phyloP scores from a whole-genome alignment of 2,888 invertebrate genomes.

The Drosophila mettleri region DNA sequence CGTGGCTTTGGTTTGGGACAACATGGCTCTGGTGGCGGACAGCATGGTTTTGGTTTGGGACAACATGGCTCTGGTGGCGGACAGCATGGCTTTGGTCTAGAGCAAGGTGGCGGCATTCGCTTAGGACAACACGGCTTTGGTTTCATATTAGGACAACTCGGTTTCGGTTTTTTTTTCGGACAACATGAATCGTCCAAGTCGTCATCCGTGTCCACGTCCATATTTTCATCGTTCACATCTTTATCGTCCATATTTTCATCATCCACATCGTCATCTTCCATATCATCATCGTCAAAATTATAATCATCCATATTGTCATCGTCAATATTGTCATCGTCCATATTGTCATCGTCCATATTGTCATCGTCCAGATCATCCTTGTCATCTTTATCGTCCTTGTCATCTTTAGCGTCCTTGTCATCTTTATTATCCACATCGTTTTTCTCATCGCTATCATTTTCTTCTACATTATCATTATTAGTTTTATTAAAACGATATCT shows the following conservation, averaged over 20 bases:
- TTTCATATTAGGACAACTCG: no score
- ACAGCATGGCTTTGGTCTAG: not conserved
- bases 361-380: no score
- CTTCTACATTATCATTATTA: rapidly evolving
- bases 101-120: not conserved
- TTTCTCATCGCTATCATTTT: not conserved
- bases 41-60: not conserved
- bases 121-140: slow-evolving; percentile 9
- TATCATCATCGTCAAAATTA: not conserved
- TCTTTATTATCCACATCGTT: no score
- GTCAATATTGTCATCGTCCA: no score
- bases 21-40: slow-evolving; percentile 1
- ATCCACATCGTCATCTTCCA: not conserved
- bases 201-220: no score
- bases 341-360: no score
- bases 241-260: not conserved
- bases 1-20: not conserved
- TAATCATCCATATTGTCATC: no score
- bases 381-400: not conserved
- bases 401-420: not conserved
- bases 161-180: not conserved
- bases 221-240: not conserved
- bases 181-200: not conserved
- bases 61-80: not conserved
- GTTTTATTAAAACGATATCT: not conserved